Percentiles rank a stretch among this genome's conserved stretches.
Evolutionary conservation across 2,113 vertebrate genomes (phyloP).

Genomic region (Larimichthys crocea): DNA sequence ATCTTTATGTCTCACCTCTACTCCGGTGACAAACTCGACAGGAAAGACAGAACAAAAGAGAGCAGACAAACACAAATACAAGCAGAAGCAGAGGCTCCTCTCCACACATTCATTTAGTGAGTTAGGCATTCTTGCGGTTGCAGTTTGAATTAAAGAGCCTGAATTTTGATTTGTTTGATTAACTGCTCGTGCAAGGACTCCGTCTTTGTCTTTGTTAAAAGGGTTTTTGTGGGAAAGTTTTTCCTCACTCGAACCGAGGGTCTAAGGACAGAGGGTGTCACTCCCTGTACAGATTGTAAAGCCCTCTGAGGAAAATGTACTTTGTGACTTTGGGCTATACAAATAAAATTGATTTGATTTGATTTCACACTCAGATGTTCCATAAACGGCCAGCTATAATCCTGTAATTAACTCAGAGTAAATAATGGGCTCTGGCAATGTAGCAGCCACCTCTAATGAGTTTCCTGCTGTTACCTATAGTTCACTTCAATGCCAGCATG

Average conservation of each 20-base stretch:
- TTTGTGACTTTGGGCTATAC: no score
- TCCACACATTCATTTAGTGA: neutral
- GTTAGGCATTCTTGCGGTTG: neutral
- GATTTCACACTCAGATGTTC: constrained; percentile 6
- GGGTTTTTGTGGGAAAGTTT: no score
- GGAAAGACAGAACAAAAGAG: neutral
- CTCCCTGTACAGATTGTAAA: no score
- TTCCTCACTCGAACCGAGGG: no score
- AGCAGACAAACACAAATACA: neutral
- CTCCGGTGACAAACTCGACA: neutral
- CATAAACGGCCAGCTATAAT: constrained; percentile 48
- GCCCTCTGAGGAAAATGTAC: no score
- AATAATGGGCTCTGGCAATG: constrained; percentile 45
- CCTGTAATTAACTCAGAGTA: constrained; percentile 60
- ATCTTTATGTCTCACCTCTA: neutral
- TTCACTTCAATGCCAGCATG: constrained; percentile 9
- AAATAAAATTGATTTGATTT: no score
- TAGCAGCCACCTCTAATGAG: constrained; percentile 32
- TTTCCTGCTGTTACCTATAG: constrained; percentile 32
- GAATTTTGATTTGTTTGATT: constrained; percentile 7
- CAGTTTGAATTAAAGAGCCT: constrained; percentile 1
- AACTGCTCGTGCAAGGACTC: neutral
- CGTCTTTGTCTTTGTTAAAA: neutral
- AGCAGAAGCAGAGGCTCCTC: neutral
- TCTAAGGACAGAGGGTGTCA: no score